Evolutionary conservation across 2,797 vertebrate genomes (phyloP).

Genomic region (Huso huso): DNA sequence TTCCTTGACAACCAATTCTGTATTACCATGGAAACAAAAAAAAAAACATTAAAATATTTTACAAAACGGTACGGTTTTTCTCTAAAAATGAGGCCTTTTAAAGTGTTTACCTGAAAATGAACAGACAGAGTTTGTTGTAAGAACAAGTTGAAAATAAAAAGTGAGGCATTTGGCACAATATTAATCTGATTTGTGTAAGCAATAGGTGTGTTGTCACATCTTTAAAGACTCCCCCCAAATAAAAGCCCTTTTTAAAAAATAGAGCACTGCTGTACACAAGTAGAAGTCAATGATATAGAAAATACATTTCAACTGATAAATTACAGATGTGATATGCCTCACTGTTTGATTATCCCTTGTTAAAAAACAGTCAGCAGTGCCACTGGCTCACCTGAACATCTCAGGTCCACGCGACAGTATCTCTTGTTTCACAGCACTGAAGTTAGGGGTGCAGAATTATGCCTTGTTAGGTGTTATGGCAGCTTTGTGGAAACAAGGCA

Average conservation of each 20-base stretch:
- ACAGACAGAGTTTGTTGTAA: constrained; percentile 30
- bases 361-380: constrained; percentile 41
- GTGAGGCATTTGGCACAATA: constrained; percentile 65
- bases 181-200: constrained; percentile 60
- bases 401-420: constrained; percentile 43
- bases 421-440: constrained; percentile 21
- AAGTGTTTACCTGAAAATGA: constrained; percentile 37
- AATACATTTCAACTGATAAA: constrained; percentile 57
- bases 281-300: constrained; percentile 55
- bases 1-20: constrained; percentile 31
- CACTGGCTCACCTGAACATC: constrained; percentile 26
- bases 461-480: no score
- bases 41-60: no score
- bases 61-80: no score
- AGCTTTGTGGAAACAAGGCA: no score
- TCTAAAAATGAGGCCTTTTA: no score
- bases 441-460: no score
- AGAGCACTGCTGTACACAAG: constrained; percentile 56
- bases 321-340: constrained; percentile 53
- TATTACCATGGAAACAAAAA: no score
- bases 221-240: constrained; percentile 57
- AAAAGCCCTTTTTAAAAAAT: constrained; percentile 53
- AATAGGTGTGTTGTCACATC: constrained; percentile 54
- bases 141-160: constrained; percentile 61
- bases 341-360: not conserved